Base-by-base conservation (phyloP, 1,140 invertebrate species). In the Muscidifurax raptorellus region DNA sequence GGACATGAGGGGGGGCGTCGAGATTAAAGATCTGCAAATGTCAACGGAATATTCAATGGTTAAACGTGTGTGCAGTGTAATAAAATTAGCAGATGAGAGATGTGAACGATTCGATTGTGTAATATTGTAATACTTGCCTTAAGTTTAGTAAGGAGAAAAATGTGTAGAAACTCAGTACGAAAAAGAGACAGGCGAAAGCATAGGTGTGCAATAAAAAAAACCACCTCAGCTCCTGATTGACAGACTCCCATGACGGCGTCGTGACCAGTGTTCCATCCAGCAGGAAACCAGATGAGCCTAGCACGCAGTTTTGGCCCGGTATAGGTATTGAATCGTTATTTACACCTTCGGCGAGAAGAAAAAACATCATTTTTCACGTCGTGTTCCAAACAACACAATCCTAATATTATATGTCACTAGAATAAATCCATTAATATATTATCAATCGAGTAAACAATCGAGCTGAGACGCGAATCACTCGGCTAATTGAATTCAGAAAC, bases 131-230 rank as follows among this genome's bases (percentile, higher is more conserved):
- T 12, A 76, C 88, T 89, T 91, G 95, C 94, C 94, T 94, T 86
- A 95, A 92, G 87, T 95, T 95, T 84, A 95, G 88, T 86, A 95
- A 94, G 66, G 95, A 95, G 90, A 95, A 95, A 88, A 95, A 94
- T 27, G 94, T 93, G 88, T 95, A 95, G 89, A 95, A 95, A 52
- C 94, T 93, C 44, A 95, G 92, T 89, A 95, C 92, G 89, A 94
- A 93, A 90, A 95, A 95, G 30, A 95, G 93, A 77, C 94, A 94
- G 80, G 93, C 94, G 86, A 95, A 94, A 44, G 94, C 94, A 86
- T 95, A 95, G 5, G 93, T 92, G 86, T 95, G 95, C 32, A 95
- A 88, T 72, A 94, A 90, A 89, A 95, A 94, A 36, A 92, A 91
- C 95, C 95, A 95, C 88, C 89, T 90, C 44, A 93, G 86, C 44